Percentiles rank a stretch among this genome's conserved stretches.
These are phyloP conservation scores for Maniola jurtina DNA, from an alignment of 1,140 invertebrate genomes.

Conservation along the genomic window DNA sequence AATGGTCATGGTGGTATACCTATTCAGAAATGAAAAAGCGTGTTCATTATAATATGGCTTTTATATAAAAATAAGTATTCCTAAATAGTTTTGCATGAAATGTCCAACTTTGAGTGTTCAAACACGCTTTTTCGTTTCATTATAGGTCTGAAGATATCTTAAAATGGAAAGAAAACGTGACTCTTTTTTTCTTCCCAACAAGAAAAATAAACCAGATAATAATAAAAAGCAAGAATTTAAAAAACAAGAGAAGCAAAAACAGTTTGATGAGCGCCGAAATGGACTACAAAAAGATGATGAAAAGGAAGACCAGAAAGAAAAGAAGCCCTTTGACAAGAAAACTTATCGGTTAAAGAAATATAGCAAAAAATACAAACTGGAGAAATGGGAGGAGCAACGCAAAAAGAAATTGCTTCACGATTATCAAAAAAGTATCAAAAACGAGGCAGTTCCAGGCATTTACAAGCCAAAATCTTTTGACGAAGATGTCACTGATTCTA, in stretches of 20 bases:
- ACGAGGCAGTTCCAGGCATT: conserved; percentile 57
- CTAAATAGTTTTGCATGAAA: conserved; percentile 28
- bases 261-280: conserved; percentile 45
- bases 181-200: conserved; percentile 52
- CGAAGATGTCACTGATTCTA: conserved; percentile 50
- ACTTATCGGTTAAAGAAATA: conserved; percentile 82
- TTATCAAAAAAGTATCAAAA: conserved; percentile 80
- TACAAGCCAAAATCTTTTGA: conserved; percentile 66
- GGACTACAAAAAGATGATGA: conserved; percentile 22
- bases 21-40: conserved; percentile 58
- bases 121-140: conserved; percentile 74
- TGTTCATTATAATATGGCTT: conserved; percentile 39
- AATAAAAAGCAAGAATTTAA: conserved; percentile 32
- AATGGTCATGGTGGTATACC: not conserved
- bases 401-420: conserved; percentile 78
- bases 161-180: conserved; percentile 60
- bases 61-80: conserved; percentile 23
- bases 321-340: conserved; percentile 82
- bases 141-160: conserved; percentile 59
- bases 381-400: conserved; percentile 82
- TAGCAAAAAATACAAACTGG: conserved; percentile 83
- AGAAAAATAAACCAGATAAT: conserved; percentile 41
- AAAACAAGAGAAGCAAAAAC: conserved; percentile 43
- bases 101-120: conserved; percentile 41
- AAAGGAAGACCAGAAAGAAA: conserved; percentile 39